Evolutionary conservation across 2,113 vertebrate species (phyloP), one percentile per base, ranked within the genome.

Genomic region (Noctilio leporinus): DNA sequence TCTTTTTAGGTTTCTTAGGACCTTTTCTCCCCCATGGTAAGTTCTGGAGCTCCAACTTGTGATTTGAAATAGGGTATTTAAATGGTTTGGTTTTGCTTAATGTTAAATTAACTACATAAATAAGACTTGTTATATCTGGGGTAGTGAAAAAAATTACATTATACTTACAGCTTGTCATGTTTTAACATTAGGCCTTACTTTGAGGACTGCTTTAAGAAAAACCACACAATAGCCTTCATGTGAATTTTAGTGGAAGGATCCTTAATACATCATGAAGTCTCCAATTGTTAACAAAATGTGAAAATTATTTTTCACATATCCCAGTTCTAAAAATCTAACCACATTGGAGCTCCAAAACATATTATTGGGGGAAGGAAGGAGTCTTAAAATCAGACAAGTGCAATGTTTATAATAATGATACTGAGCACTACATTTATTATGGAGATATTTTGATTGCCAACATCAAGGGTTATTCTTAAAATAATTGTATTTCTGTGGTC

Each of bases 31-130:
- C 97, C 96, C 96, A 93, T 98, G 97, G 97, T 98, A 97, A 98
- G 96, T 98, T 98, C 96, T 98, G 97, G 97, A 98, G 97, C 97
- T 98, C 97, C 98, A 98, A 97, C 94, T 97, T 98, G 96, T 98
- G 97, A 97, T 91, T 97, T 98, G 87, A 97, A 30, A 95, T 96
- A 98, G 97, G 97, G 55, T 19, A 89, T 90, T 95, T 90, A 95
- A 97, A 96, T 98, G 95, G 92, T 97, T 97, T 97, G 92, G 86
- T 97, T 98, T 94, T 97, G 76, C 89, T 96, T 96, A 96, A 92
- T 80, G 94, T 89, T 95, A 94, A 76, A 81, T n/a, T 93, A 81
- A 65, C 35, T 85, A 91, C 11, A 75, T 83, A 67, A 77, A 45
- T 83, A 95, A 94, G 62, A 88, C 78, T 57, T 55, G 3, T 33